Percentiles rank a stretch among this genome's conserved stretches.
These are phyloP conservation scores for Spilarctia lutea DNA, from an alignment of 2,888 invertebrate species.

Conservation along the genomic window DNA sequence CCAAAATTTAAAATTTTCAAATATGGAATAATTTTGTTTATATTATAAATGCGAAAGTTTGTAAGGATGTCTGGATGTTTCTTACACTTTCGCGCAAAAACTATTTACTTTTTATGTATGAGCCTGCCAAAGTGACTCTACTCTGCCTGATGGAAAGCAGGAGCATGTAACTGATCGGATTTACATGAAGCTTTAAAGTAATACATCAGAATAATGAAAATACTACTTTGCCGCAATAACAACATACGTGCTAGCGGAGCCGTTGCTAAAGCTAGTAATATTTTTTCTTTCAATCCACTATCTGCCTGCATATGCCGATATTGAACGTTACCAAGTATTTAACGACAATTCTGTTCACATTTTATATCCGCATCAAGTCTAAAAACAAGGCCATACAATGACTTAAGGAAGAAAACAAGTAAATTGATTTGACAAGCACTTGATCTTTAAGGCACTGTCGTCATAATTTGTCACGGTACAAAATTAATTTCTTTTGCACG, in stretches of 20 bases:
- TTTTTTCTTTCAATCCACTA: conserved; percentile 10
- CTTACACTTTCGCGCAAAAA: too few species aligned
- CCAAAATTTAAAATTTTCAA: neutral
- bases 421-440: conserved; percentile 26
- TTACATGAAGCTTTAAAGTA: too few species aligned
- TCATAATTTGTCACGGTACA: conserved; percentile 28
- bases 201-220: too few species aligned
- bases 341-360: conserved; percentile 28
- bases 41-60: too few species aligned
- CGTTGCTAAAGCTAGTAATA: neutral
- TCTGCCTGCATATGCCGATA: conserved; percentile 18
- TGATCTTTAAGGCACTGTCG: conserved; percentile 19
- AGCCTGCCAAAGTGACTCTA: too few species aligned
- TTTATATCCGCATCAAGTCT: conserved; percentile 19
- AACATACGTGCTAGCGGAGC: too few species aligned
- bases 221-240: too few species aligned
- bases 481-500: conserved; percentile 21
- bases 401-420: conserved; percentile 27
- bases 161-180: too few species aligned
- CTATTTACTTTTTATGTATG: too few species aligned
- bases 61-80: too few species aligned
- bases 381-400: conserved; percentile 19
- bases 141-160: too few species aligned
- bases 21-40: too few species aligned
- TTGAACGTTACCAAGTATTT: conserved; percentile 20